Percentiles rank a stretch among this genome's conserved stretches.
These are phyloP conservation scores for Lepidocyrtinus sp. DNA, from an alignment of 2,888 invertebrate genomes.

Conservation along the genomic window DNA sequence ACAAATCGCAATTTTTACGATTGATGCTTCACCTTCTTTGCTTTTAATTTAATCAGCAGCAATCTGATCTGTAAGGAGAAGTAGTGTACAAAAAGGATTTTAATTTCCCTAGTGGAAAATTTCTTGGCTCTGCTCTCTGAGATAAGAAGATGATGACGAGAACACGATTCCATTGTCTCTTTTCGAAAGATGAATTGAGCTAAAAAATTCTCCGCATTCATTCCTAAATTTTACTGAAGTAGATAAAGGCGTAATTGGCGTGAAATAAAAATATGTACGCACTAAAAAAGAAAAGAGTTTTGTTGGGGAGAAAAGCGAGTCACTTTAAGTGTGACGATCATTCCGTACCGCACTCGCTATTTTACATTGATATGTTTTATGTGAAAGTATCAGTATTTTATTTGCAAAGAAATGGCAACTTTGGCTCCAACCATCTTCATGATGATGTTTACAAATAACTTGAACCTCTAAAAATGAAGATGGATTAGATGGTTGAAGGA, in stretches of 20 bases:
- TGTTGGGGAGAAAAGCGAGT: background rate
- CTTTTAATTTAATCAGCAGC: constrained; percentile 9
- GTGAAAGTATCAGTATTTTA: background rate
- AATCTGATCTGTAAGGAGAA: no score
- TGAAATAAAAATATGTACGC: constrained; percentile 1
- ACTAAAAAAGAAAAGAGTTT: background rate
- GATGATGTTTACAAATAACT: background rate
- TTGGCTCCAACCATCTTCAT: background rate
- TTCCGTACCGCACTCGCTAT: no score
- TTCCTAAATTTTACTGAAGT: background rate
- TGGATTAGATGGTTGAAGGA: constrained; percentile 5
- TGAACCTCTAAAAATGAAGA: background rate
- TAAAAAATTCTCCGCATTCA: constrained; percentile 4
- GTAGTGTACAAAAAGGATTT: no score
- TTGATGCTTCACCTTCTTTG: background rate
- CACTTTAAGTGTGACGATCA: no score
- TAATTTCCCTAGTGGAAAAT: constrained; percentile 12
- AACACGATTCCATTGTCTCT: constrained; percentile 15
- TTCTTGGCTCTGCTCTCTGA: background rate
- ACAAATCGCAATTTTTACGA: constrained; percentile 18
- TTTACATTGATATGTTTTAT: background rate
- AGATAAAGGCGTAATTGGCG: constrained; percentile 15
- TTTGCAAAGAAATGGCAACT: background rate
- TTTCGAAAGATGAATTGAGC: constrained; percentile 9
- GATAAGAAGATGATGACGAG: constrained; percentile 8